Base-by-base conservation (phyloP, 2,113 vertebrate species). In the Serinus canaria region DNA sequence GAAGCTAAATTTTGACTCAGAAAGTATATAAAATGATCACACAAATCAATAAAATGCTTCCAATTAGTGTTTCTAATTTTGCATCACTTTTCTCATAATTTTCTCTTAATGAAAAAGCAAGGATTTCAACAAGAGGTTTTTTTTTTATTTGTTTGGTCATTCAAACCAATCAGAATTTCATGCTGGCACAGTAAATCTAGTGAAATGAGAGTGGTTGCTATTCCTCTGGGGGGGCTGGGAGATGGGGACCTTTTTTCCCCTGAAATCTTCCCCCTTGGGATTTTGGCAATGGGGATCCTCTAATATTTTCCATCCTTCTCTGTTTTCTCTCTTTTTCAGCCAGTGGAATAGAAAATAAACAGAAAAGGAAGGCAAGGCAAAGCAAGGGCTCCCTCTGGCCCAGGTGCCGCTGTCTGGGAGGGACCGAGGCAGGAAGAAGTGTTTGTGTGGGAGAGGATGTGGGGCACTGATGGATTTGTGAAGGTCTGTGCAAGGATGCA, bases 341-440 rank as follows among this genome's bases (percentile, higher is more conserved):
- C 23, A 33, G 33, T 52, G 30, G 67, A 60, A 78, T 14, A 44
- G 41, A 67, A 78, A 58, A 74, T 16, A 70, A 90, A 33, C 17
- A 21, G n/a, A n/a, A 83, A 69, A 35, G 21, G 15, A 69, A 35
- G 21, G 18, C 77, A 77, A 46, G 10, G 14, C 33, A 47, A 46
- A 46, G 23, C n/a, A 25, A 0, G 0, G 31, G 31, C 19, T 72
- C 43, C 28, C 25, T 53, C 6, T 0, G 0, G 14, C 39, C 15
- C 31, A 14, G 28, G 24, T 3, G 8, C 17, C 2, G 2, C 7
- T n/a, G 11, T 66, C 20, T 9, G 16, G n/a, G 63, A 15, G 5
- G 24, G 31, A 44, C 14, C 1, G 2, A 53, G 24, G 31, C 52
- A 37, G 31, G 24, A 30, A 59, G 9, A 31, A 16, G 9, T 4